Base-by-base conservation (phyloP, 2,113 vertebrate species). In the Apteryx owenii region DNA sequence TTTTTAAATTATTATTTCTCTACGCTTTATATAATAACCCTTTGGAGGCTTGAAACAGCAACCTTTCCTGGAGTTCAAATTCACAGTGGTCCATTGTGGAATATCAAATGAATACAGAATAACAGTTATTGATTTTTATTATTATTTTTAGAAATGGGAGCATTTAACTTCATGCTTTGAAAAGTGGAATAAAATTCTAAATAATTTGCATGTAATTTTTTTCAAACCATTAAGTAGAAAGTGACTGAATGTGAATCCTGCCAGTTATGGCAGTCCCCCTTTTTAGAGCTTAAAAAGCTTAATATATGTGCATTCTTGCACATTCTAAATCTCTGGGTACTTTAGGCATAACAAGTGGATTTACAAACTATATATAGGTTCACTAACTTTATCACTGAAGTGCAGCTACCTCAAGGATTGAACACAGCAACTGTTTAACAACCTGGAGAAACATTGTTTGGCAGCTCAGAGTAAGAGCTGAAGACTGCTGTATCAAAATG, bases 351-450 rank as follows among this genome's bases (percentile, higher is more conserved):
- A 97, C 97, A 97, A 95, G 97, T 96, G 96, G 95, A 97, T 97
- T 97, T 97, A 95, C 95, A 96, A 96, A 97, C 96, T 97, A 97
- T 96, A 95, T 97, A 97, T 97, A 97, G 95, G 91, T 95, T 97
- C 96, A 91, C 96, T 97, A 91, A 95, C 96, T 97, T 95, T 94
- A 78, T 93, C 89, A 85, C 81, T 88, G 85, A 95, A 97, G 89
- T 94, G 85, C 89, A 95, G 87, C 89, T 95, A 95, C 94, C 91
- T 97, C 93, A 81, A 78, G 84, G 87, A 94, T 85, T 95, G 97
- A 97, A 75, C 85, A 29, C 89, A 91, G 88, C 96, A 95, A 94
- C 97, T 97, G 97, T 97, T 97, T 97, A 97, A 97, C 97, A 97
- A 78, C 85, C 81, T 62, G 46, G 89, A 91, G 91, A 89, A 95